Conservation (phyloP, 2,888 invertebrate genomes). For the Tenthredo scrophulariae region DNA sequence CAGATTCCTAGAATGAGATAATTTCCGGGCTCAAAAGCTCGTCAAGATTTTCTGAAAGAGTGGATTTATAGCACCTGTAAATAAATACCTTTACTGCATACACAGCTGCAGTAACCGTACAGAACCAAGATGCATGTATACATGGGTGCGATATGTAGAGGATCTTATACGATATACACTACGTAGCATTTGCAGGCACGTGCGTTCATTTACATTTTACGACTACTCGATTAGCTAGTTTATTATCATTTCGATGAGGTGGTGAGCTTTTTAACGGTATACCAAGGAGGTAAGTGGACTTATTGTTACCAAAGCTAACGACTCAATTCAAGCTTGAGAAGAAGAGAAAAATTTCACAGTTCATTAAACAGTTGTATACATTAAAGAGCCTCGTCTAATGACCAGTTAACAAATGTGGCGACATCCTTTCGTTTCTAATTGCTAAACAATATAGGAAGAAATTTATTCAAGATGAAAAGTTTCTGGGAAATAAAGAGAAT, state of each 20-base stretch:
- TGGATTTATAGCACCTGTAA: not conserved
- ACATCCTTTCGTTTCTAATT: slow-evolving; percentile 17
- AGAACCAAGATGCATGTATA: not conserved
- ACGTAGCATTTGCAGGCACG: slow-evolving; percentile 39
- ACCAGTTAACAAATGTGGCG: not conserved
- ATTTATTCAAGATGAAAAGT: not conserved
- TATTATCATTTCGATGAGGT: slow-evolving; percentile 41
- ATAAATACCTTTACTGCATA: not conserved
- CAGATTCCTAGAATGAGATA: no score
- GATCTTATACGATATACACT: not conserved
- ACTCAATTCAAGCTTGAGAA: slow-evolving; percentile 42
- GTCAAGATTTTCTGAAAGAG: not conserved
- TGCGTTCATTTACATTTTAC: slow-evolving; percentile 70
- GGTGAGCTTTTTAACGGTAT: slow-evolving; percentile 46
- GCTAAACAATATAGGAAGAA: not conserved
- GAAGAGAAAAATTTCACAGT: not conserved
- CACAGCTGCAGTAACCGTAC: not conserved
- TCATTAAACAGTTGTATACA: slow-evolving; percentile 21
- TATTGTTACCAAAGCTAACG: slow-evolving; percentile 44
- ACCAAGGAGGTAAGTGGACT: slow-evolving; percentile 30
- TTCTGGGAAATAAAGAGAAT: not conserved
- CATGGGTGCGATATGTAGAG: not conserved
- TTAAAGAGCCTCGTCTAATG: not conserved
- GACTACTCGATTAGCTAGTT: slow-evolving; percentile 70
- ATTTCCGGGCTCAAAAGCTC: no score